These are phyloP conservation scores for Romanogobio albipinnatus DNA, from an alignment of 2,113 vertebrate genomes.

Conservation along the genomic window DNA sequence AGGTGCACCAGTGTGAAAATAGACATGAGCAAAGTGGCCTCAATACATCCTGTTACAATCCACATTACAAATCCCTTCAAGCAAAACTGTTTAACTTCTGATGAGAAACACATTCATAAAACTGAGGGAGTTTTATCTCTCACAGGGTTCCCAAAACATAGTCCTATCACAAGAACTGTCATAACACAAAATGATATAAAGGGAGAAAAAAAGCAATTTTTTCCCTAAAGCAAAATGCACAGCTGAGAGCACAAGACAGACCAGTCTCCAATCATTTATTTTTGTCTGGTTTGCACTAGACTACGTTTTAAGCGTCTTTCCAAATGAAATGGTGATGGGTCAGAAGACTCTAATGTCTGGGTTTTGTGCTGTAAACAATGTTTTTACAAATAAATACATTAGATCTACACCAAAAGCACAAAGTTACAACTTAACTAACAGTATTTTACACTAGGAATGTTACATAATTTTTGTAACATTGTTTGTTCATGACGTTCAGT, in stretches of 20 bases:
- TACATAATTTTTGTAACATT: neutral
- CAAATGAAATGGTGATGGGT: neutral
- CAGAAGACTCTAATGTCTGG: neutral
- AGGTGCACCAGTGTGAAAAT: slow-evolving; percentile 27
- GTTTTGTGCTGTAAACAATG: neutral
- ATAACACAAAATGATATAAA: slow-evolving; percentile 6
- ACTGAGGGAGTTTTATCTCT: neutral
- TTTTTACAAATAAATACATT: neutral
- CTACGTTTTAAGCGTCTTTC: neutral
- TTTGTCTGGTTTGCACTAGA: neutral
- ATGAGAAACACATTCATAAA: slow-evolving; percentile 21
- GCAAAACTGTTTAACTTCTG: slow-evolving; percentile 3
- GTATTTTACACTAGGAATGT: neutral
- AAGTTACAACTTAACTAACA: neutral
- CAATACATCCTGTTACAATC: neutral
- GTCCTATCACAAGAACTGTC: slow-evolving; percentile 13
- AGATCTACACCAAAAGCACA: neutral
- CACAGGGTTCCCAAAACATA: neutral
- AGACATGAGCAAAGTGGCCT: slow-evolving; percentile 15
- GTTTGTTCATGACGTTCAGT: neutral
- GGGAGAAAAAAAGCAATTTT: neutral
- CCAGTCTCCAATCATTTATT: neutral
- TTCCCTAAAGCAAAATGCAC: neutral
- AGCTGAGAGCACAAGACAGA: neutral
- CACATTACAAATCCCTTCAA: neutral